A percentile compares a stretch with the other conserved stretches of the same genome.
Evolutionary conservation across 2,888 invertebrate genomes (phyloP).

Genomic region (Epinotia bilunana): DNA sequence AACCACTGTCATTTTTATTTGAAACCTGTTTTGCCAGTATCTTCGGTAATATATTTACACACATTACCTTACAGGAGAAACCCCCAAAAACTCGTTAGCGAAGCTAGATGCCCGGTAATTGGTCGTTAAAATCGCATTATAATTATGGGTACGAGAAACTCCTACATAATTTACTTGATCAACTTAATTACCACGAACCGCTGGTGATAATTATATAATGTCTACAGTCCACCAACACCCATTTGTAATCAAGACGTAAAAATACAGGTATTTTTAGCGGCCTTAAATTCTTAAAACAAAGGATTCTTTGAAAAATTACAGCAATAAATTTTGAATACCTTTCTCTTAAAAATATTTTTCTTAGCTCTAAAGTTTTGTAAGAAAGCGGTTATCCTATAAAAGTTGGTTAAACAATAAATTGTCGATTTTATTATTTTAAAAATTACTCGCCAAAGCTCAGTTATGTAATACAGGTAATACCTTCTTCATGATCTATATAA

Average conservation of each 20-base stretch:
- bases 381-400: background rate
- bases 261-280: background rate
- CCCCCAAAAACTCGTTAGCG: background rate
- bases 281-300: background rate
- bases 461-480: background rate
- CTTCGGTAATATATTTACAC: too few species aligned
- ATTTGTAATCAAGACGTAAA: background rate
- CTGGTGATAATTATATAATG: background rate
- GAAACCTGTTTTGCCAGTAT: too few species aligned
- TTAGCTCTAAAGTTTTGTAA: background rate
- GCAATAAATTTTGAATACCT: background rate
- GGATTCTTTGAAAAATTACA: background rate
- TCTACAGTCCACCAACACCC: background rate
- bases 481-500: background rate
- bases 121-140: slow-evolving; percentile 17
- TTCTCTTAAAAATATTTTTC: background rate
- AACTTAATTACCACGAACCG: background rate
- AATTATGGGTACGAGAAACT: background rate
- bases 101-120: slow-evolving; percentile 1
- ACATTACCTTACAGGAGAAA: background rate
- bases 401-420: background rate
- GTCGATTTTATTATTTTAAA: too few species aligned
- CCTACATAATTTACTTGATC: background rate
- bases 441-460: background rate
- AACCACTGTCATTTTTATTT: too few species aligned